Conservation (phyloP, 2,797 vertebrate genomes). For the Buphagus erythrorhynchus region DNA sequence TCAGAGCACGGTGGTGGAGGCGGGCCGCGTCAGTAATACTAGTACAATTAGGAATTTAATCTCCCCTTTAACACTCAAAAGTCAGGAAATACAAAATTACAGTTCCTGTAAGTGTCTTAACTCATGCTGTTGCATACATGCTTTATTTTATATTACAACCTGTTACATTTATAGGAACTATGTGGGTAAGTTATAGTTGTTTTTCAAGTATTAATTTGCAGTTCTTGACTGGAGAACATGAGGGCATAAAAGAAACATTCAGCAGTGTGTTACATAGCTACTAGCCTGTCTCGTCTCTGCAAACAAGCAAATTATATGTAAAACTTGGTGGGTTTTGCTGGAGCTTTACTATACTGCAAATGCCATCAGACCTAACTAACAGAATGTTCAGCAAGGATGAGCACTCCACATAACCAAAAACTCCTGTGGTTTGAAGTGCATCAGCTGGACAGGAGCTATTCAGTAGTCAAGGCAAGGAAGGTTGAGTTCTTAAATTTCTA, state of each 20-base stretch:
- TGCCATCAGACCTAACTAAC: background rate
- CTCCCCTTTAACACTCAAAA: conserved; percentile 1
- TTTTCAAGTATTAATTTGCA: background rate
- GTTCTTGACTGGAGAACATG: background rate
- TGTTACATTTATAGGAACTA: background rate
- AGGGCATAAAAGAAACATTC: background rate
- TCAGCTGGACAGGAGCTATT: background rate
- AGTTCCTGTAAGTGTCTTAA: conserved; percentile 10
- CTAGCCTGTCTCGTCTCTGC: background rate
- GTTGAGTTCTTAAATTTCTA: background rate
- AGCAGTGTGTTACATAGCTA: background rate
- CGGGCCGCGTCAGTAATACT: too few relatives aligned
- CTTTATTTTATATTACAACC: conserved; percentile 26
- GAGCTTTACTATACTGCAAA: background rate
- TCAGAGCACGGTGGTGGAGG: too few relatives aligned
- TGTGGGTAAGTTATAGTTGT: background rate
- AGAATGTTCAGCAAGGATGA: background rate
- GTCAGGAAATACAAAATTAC: conserved; percentile 53
- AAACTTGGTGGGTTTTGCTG: background rate
- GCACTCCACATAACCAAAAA: background rate
- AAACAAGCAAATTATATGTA: background rate
- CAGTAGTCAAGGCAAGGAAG: background rate
- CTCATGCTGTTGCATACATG: background rate
- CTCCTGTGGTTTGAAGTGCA: background rate
- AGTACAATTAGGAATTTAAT: conserved; percentile 36